Evolutionary conservation across 1,140 invertebrate genomes (phyloP), one percentile per base, ranked within the genome.

Genomic region (Habropoda laboriosa): DNA sequence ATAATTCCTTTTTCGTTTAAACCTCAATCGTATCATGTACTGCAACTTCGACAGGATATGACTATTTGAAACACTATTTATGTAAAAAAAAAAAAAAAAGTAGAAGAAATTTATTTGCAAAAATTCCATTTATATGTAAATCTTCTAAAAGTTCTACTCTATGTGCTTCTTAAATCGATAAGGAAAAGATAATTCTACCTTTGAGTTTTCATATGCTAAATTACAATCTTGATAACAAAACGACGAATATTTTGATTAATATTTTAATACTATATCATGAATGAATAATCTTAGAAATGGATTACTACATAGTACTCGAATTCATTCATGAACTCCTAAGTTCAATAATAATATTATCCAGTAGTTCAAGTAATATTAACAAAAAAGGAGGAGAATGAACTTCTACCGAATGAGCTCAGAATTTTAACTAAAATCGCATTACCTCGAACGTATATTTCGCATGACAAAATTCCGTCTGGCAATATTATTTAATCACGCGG

Each of bases 401-500:
- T 24, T 13, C 8, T 30, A 5, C 3, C 5, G 18, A 67, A 6
- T 30, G 3, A 2, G 35, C 16, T 8, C 38, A 0, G 18, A 21
- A 4, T 16, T 71, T 21, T 42, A 16, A 35, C 16, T 3, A n/a
- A 35, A 64, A 61, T 12, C 6, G 10, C 18, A 27, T 5, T 13
- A 3, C 21, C 47, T 18, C 12, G 7, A 27, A 42, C 8, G 0
- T 24, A 3, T n/a, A 13, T 7, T 30, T 18, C 27, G n/a, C 49
- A n/a, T 16, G 13, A 18, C 0, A 18, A 18, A 58, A 30, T 16
- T 32, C 4, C 21, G 32, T 40, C 13, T 55, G 3, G 49, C 18
- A 13, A 27, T 32, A 24, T 57, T 71, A 42, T 42, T 71, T 55
- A 71, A 71, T 30, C 51, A 21, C 38, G 51, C 18, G 51, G 10